Evolutionary conservation across 2,797 vertebrate species (phyloP), one percentile per base, ranked within the genome.

Genomic region (Argya squamiceps): DNA sequence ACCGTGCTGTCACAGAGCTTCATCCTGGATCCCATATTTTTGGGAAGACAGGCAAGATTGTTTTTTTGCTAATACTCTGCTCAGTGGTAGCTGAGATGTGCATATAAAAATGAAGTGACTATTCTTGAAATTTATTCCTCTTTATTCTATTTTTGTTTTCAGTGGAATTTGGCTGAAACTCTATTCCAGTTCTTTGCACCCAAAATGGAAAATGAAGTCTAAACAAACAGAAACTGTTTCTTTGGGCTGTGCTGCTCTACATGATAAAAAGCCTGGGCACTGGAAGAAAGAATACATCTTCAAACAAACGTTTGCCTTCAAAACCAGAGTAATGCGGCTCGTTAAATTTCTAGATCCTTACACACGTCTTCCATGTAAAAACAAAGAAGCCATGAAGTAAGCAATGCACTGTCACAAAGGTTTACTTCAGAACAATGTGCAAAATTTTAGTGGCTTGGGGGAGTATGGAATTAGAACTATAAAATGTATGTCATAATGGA

Each of bases 221-320:
- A 43, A 79, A 44, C 93, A 97, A 32, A 80, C 92, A 71, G 86
- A 96, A 67, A n/a, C 88, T 32, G 65, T 53, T 65, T 95, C 92
- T 50, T 60, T 93, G 89, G 95, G n/a, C 63, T 60, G 46, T 37
- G 71, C 89, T 70, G 91, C 96, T 43, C 36, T 96, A 16, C 65
- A 67, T 71, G 97, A 98, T 60, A 97, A 39, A 67, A 92, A 97
- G 24, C 88, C 65, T n/a, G 98, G 98, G 30, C 97, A 98, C 85
- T 99, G 99, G 99, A 99, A 98, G 98, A 97, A 95, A 59, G 92
- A 97, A 56, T 98, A 98, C 89, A 98, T 99, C 78, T 91, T 89
- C 55, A 98, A 98, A 85, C 97, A 98, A 49, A 96, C 97, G 3
- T 84, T 96, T 24, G 73, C 91, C 84, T 97, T 98, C 85, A 96